phyloP scores from a whole-genome alignment of 30 jellyfish, hydroid and myxozoan species.

The Catostylus mosaicus region DNA sequence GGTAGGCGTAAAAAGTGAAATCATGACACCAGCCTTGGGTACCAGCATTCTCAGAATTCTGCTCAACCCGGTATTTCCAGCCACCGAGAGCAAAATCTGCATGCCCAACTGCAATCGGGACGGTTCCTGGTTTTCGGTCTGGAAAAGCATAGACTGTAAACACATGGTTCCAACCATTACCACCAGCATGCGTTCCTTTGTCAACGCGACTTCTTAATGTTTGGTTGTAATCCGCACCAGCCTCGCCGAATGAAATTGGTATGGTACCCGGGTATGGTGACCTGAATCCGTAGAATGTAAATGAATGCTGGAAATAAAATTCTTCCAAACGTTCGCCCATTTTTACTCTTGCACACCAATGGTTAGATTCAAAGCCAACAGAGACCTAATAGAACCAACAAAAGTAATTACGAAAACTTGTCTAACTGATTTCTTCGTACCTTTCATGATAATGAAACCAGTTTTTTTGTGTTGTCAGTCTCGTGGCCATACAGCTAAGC shows the following conservation, averaged over 20 bases:
- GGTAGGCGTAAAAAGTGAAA: constrained; percentile 47
- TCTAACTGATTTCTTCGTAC: too few species aligned
- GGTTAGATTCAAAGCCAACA: constrained; percentile 38
- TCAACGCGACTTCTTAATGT: constrained; percentile 31
- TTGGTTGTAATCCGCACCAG: constrained; percentile 32
- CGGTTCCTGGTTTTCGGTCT: constrained; percentile 34
- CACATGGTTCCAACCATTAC: constrained; percentile 46
- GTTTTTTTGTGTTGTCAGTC: too few species aligned
- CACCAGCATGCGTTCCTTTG: constrained; percentile 58
- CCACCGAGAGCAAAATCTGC: constrained; percentile 49
- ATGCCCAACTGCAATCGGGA: constrained; percentile 37
- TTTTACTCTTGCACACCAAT: constrained; percentile 29
- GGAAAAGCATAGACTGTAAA: constrained; percentile 39
- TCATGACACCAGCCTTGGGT: constrained; percentile 60
- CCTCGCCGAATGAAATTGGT: constrained; percentile 43
- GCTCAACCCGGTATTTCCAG: constrained; percentile 42
- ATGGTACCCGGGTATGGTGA: constrained; percentile 50
- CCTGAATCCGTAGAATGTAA: constrained; percentile 43
- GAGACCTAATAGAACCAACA: constrained; percentile 17
- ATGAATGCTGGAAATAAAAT: constrained; percentile 26
- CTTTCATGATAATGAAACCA: too few species aligned
- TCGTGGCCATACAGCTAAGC: too few species aligned
- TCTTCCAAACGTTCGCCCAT: constrained; percentile 34
- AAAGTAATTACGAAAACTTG: too few species aligned
- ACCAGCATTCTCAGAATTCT: constrained; percentile 32